Evolutionary conservation across 2,888 invertebrate species (phyloP), one percentile per base, ranked within the genome.

Genomic region (Tinea trinotella): DNA sequence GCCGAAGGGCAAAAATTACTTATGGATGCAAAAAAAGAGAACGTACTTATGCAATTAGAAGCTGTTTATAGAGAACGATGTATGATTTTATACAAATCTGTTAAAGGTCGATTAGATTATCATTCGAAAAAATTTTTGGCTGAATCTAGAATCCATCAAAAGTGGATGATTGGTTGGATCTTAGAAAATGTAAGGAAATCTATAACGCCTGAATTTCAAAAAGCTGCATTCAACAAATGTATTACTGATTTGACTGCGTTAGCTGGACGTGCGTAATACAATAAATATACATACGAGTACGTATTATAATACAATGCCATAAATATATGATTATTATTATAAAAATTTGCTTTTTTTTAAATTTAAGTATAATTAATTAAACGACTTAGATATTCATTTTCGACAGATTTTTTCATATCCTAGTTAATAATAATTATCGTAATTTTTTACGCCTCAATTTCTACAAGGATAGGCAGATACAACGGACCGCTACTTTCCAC

Each of bases 111-210:
- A 17, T 85, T 96, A 79, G 97, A 99, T 70, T 99, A 95, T 74
- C 96, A 98, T 74, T 88, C 94, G 3, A 96, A 96, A 70, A 89
- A 90, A 59, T 89, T 92, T 64, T 90, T 89, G 62, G 87, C 93
- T 20, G 92, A 93, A 69, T 89, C 91, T 48, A 91, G 93, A 61
- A 89, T 98, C 59, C 90, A 93, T 59, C 98, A 98, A 72, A 94
- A 93, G 71, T 96, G 98, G 85, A 94, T 99, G 93, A 92, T 95
- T 48, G 90, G 92, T 65, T 99, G 97, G 95, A 93, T 99, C 62
- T 90, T 96, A 36, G 82, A 88, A 54, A 92, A 89, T 65, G 99
- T 99, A 2, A 82, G 88, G 57, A 90, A 92, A 64, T 90, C 95
- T 35, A 93, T 97, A 63, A 96, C 96, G 5, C 91, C 97, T 0